These are phyloP conservation scores for Petrocephalus sullivani DNA, from an alignment of 2,797 vertebrate genomes.

Conservation along the genomic window DNA sequence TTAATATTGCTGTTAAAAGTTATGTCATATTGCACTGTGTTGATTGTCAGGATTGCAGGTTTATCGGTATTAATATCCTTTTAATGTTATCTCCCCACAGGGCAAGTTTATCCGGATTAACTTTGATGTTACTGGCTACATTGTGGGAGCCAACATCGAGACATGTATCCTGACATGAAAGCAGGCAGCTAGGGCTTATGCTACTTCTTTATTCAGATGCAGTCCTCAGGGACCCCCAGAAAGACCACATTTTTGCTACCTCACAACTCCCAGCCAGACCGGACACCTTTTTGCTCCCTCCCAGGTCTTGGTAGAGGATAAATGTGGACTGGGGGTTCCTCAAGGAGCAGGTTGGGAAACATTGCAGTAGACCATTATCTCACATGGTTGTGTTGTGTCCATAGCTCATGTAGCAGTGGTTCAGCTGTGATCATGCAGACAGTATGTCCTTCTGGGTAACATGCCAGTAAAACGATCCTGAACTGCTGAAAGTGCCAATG, in stretches of 20 bases:
- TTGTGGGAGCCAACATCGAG: slow-evolving; percentile 94
- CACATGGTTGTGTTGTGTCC: not conserved
- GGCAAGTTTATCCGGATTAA: slow-evolving; percentile 98
- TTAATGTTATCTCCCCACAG: slow-evolving; percentile 52
- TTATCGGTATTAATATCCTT: not conserved
- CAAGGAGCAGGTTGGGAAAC: not conserved
- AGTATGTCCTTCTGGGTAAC: not conserved
- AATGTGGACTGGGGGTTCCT: not conserved
- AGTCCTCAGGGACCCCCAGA: not conserved
- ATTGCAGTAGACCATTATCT: not conserved
- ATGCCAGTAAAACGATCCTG: not conserved
- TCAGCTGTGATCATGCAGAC: not conserved
- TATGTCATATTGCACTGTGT: not conserved
- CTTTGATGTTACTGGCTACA: slow-evolving; percentile 94
- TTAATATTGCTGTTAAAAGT: not conserved
- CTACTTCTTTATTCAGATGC: not conserved
- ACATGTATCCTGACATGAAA: slow-evolving; percentile 83
- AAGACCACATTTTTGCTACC: not conserved
- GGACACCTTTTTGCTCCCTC: not conserved
- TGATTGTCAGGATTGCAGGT: not conserved
- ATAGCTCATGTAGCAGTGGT: not conserved
- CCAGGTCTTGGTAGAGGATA: not conserved
- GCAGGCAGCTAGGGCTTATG: not conserved
- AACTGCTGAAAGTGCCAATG: not conserved
- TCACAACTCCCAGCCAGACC: not conserved